Evolutionary conservation across 2,797 vertebrate genomes (phyloP).

Genomic region (Gymnocypris eckloni): DNA sequence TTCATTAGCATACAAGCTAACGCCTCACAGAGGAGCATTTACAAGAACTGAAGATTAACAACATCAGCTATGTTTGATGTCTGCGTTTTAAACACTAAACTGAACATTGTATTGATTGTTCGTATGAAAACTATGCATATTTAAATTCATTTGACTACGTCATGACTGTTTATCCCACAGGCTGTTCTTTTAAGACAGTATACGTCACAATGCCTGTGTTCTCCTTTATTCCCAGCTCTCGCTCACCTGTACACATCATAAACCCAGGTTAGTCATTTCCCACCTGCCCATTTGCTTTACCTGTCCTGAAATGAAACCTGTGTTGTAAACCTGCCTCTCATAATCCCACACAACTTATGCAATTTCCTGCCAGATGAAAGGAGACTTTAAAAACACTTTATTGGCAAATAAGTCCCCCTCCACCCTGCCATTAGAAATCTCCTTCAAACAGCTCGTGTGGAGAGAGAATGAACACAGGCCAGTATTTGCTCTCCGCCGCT

Average conservation of each 20-base stretch:
- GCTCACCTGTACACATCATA: conserved; percentile 48
- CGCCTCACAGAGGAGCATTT: not conserved
- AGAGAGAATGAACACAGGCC: conserved; percentile 20
- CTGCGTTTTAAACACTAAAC: not conserved
- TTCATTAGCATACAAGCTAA: conserved; percentile 36
- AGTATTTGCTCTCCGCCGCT: conserved; percentile 46
- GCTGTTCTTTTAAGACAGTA: not conserved
- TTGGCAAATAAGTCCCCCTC: conserved; percentile 47
- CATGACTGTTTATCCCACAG: not conserved
- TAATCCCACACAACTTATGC: conserved; percentile 40
- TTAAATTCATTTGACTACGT: not conserved
- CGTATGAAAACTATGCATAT: not conserved
- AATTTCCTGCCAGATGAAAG: conserved; percentile 62
- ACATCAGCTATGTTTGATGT: not conserved
- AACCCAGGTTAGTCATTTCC: conserved; percentile 45
- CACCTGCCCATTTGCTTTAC: conserved; percentile 40
- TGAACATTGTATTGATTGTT: not conserved
- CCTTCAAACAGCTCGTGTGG: conserved; percentile 22
- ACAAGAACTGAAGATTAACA: not conserved
- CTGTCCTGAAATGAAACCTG: conserved; percentile 31
- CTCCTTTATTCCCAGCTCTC: conserved; percentile 17
- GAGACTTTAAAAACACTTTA: conserved; percentile 56
- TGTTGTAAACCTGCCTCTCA: conserved; percentile 38
- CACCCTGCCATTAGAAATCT: conserved; percentile 33
- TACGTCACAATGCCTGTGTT: conserved; percentile 14